Evolutionary conservation across 2,888 invertebrate genomes (phyloP), one percentile per base, ranked within the genome.

Genomic region (Aphidoletes aphidimyza): DNA sequence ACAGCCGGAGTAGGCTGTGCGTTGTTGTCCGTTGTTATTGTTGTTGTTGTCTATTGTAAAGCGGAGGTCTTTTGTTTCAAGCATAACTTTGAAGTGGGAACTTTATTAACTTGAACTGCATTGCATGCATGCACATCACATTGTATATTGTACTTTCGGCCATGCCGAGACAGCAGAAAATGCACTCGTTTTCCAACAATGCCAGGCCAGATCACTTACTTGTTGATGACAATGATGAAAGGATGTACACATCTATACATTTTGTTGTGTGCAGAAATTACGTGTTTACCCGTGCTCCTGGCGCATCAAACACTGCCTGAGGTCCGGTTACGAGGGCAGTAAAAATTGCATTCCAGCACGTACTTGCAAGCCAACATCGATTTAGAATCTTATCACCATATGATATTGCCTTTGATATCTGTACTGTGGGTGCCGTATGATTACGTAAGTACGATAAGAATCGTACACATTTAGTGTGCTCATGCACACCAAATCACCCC

Each of bases 111-210:
- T n/a, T n/a, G n/a, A n/a, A n/a, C 30, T 30, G 30, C 26, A 14
- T 69, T 69, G 34, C 34, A 2, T 2, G n/a, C 14, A 26, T 54
- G 54, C 5, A n/a, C n/a, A n/a, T 22, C 11, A 11, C 54, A 69
- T 14, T 2, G 17, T 11, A 30, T n/a, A 69, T n/a, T n/a, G n/a
- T n/a, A n/a, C n/a, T n/a, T n/a, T n/a, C n/a, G n/a, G n/a, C n/a
- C 11, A 69, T 69, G 69, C 69, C 14, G 69, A 69, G 26, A 69
- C 69, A 69, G 34, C 69, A 69, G 19, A 30, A 30, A 69, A 54
- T 54, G 9, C 9, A 6, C 30, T 2, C 17, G 3, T 69, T 6
- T 69, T 69, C 14, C 30, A 69, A 30, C 30, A 69, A 69, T 69
- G 11, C 22, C 2, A 3, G 30, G 30, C 69, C 14, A 69, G 69